Conservation (phyloP, 2,113 vertebrate genomes). For the Maccullochella peelii region DNA sequence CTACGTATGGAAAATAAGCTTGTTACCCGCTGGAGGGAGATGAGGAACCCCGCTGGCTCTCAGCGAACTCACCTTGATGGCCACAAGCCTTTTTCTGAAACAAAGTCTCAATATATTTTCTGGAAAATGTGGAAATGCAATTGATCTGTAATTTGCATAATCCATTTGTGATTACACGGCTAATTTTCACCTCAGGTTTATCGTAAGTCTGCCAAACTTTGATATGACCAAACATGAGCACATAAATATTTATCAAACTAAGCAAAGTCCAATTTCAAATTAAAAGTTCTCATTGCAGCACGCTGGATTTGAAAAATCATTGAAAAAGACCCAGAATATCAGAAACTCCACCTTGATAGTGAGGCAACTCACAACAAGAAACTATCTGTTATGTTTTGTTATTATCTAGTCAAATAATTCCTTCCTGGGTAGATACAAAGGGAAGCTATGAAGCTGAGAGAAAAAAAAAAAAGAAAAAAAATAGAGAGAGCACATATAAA, state of each 20-base stretch:
- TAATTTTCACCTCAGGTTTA: conserved; percentile 72
- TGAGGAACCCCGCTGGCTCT: conserved; percentile 75
- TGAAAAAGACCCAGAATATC: conserved; percentile 28
- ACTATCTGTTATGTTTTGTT: conserved; percentile 13
- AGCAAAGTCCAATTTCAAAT: conserved; percentile 55
- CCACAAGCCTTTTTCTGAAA: conserved; percentile 64
- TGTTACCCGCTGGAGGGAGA: conserved; percentile 75
- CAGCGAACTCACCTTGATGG: conserved; percentile 76
- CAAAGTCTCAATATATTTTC: conserved; percentile 68
- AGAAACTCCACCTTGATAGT: conserved; percentile 4
- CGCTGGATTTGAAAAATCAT: not conserved
- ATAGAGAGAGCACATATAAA: conserved; percentile 14
- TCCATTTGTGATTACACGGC: conserved; percentile 77
- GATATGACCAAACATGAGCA: conserved; percentile 60
- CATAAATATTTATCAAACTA: conserved; percentile 61
- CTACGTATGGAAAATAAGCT: conserved; percentile 77
- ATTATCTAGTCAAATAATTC: conserved; percentile 33
- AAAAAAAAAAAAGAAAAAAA: conserved; percentile 14
- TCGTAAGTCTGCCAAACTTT: conserved; percentile 67
- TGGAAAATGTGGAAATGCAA: conserved; percentile 66
- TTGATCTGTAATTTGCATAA: conserved; percentile 83
- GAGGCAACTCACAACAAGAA: conserved; percentile 5
- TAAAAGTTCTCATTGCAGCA: conserved; percentile 26
- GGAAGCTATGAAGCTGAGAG: conserved; percentile 7
- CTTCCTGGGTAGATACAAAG: conserved; percentile 18